Percentiles rank a stretch among this genome's conserved stretches.
Evolutionary conservation across 2,888 invertebrate genomes (phyloP).

Genomic region (Trileptium ribeirensis): DNA sequence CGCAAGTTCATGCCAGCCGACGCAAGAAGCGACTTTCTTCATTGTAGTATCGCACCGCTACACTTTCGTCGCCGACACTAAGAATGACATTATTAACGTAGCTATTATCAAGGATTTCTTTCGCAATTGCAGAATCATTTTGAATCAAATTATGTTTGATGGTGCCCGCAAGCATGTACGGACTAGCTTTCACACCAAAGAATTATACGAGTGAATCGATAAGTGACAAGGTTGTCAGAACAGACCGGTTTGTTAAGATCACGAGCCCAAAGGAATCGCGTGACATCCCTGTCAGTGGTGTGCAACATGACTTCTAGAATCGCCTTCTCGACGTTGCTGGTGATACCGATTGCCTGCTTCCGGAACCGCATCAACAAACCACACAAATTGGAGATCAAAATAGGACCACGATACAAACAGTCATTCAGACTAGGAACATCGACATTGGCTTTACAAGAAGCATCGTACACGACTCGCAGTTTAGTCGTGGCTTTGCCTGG

Average conservation of each 20-base stretch:
- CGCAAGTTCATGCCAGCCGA: not conserved
- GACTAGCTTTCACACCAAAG: not conserved
- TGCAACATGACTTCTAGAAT: not conserved
- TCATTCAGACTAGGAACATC: not conserved
- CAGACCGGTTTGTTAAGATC: not conserved
- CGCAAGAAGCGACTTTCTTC: not conserved
- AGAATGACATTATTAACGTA: not conserved
- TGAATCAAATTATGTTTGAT: not conserved
- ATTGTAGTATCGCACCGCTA: not conserved
- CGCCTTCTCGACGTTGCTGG: conserved; percentile 24
- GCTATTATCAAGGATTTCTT: not conserved
- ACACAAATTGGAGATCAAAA: not conserved
- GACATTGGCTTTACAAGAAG: not conserved
- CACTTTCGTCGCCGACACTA: not conserved
- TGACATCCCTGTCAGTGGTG: not conserved
- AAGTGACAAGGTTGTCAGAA: not conserved
- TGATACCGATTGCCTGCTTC: not conserved
- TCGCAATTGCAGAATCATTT: not conserved
- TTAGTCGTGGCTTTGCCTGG: conserved; percentile 10
- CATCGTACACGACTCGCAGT: conserved; percentile 12
- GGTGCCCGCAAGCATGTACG: not conserved
- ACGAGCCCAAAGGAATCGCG: not conserved
- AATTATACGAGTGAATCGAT: not conserved
- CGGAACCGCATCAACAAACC: not conserved
- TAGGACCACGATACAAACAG: not conserved